A percentile compares a stretch with the other conserved stretches of the same genome.
These are phyloP conservation scores for Netelia melanura DNA, from an alignment of 2,888 invertebrate species.

Conservation along the genomic window DNA sequence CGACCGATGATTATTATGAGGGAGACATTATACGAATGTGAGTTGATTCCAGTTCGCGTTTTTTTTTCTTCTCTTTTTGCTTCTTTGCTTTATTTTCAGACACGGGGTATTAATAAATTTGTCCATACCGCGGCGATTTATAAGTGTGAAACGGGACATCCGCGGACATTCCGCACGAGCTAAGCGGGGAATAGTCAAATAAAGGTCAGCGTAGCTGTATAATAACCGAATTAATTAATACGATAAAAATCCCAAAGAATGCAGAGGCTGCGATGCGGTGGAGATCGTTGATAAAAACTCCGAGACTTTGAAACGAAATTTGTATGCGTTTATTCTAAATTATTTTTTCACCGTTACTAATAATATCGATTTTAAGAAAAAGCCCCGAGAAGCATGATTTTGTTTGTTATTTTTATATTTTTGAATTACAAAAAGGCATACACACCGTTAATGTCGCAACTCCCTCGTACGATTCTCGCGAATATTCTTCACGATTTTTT, in stretches of 20 bases:
- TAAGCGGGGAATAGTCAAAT: background rate
- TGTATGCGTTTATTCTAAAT: too few relatives aligned
- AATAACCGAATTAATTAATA: background rate
- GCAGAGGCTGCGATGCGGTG: background rate
- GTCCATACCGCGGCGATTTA: background rate
- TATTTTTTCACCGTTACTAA: too few relatives aligned
- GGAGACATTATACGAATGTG: constrained; percentile 27
- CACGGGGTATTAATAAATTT: background rate
- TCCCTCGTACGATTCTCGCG: too few relatives aligned
- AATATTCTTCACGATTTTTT: too few relatives aligned
- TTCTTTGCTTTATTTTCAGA: background rate
- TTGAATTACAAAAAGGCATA: too few relatives aligned
- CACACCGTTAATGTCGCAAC: too few relatives aligned
- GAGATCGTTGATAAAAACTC: too few relatives aligned
- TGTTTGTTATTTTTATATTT: too few relatives aligned
- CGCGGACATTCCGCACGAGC: background rate
- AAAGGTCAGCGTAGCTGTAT: constrained; percentile 5
- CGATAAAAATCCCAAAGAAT: background rate
- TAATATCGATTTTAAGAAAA: too few relatives aligned
- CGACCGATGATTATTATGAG: background rate
- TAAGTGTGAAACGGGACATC: background rate
- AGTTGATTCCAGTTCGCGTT: constrained; percentile 7
- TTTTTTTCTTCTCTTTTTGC: constrained; percentile 10
- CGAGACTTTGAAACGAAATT: too few relatives aligned
- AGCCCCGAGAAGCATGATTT: too few relatives aligned